Evolutionary conservation across 1,140 invertebrate genomes (phyloP).

Genomic region (Ectropis grisescens): DNA sequence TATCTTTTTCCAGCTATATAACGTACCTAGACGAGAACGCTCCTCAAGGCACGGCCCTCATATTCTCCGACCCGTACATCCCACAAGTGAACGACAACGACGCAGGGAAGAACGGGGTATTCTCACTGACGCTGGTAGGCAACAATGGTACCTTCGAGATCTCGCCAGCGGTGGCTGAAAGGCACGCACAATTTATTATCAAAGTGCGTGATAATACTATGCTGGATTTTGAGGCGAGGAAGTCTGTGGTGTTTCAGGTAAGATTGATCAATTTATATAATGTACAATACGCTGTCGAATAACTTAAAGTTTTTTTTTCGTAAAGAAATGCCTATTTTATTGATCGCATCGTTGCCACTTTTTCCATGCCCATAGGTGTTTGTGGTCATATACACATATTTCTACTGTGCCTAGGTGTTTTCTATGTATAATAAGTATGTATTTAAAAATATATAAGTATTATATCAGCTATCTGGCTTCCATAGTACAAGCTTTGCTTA

Average conservation of each 20-base stretch:
- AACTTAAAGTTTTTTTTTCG: constrained; percentile 4
- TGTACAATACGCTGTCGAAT: background rate
- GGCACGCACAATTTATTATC: constrained; percentile 84
- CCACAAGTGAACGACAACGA: constrained; percentile 82
- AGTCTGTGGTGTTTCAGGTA: constrained; percentile 80
- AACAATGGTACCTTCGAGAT: constrained; percentile 92
- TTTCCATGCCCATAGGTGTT: no score
- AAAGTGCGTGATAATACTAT: constrained; percentile 84
- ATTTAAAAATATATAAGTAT: no score
- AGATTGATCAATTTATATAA: no score
- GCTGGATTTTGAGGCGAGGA: constrained; percentile 86
- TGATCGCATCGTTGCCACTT: no score
- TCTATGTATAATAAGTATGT: no score
- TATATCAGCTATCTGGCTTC: no score
- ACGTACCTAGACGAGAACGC: constrained; percentile 86
- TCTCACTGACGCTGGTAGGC: constrained; percentile 82
- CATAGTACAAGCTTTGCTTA: no score
- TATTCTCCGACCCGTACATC: constrained; percentile 78
- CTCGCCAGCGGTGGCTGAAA: constrained; percentile 87
- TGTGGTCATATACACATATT: no score
- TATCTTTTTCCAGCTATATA: constrained; percentile 78
- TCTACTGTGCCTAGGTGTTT: no score
- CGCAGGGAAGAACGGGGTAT: constrained; percentile 86
- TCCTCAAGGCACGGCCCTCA: constrained; percentile 80
- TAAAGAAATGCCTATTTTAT: no score